A percentile compares a stretch with the other conserved stretches of the same genome.
These are phyloP conservation scores for Austrofundulus limnaeus DNA, from an alignment of 2,113 vertebrate genomes.

Conservation along the genomic window DNA sequence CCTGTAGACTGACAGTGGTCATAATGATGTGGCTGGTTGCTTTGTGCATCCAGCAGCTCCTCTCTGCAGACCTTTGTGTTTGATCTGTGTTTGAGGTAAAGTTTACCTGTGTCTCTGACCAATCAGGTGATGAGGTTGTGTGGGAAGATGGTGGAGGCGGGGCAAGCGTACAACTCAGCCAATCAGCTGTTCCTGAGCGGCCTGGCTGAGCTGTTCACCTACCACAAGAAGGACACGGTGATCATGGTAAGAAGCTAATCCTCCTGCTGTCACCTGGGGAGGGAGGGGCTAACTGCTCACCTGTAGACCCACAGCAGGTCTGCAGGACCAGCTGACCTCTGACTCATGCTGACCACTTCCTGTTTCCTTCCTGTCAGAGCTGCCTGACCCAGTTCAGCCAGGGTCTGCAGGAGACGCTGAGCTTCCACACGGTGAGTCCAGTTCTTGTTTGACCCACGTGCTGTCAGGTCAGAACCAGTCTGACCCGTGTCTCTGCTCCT, in stretches of 20 bases:
- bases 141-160: slow-evolving; percentile 78
- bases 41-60: too few species aligned
- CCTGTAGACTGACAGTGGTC: too few species aligned
- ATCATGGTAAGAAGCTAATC: slow-evolving; percentile 51
- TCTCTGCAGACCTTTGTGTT: too few species aligned
- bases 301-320: too few species aligned
- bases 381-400: slow-evolving; percentile 77
- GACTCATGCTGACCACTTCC: too few species aligned
- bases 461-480: neutral
- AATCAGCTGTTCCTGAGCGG: slow-evolving; percentile 76
- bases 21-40: too few species aligned
- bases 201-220: slow-evolving; percentile 66
- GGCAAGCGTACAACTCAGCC: slow-evolving; percentile 73
- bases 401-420: slow-evolving; percentile 77
- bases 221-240: slow-evolving; percentile 56
- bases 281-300: too few species aligned
- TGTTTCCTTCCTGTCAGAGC: slow-evolving; percentile 59
- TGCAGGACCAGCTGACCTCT: neutral
- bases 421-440: slow-evolving; percentile 77
- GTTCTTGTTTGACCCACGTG: too few species aligned
- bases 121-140: slow-evolving; percentile 78
- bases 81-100: neutral
- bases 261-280: neutral
- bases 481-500: neutral
- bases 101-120: slow-evolving; percentile 16